These are phyloP conservation scores for Tridacna gigas DNA, from an alignment of 2,888 invertebrate species.

Conservation along the genomic window DNA sequence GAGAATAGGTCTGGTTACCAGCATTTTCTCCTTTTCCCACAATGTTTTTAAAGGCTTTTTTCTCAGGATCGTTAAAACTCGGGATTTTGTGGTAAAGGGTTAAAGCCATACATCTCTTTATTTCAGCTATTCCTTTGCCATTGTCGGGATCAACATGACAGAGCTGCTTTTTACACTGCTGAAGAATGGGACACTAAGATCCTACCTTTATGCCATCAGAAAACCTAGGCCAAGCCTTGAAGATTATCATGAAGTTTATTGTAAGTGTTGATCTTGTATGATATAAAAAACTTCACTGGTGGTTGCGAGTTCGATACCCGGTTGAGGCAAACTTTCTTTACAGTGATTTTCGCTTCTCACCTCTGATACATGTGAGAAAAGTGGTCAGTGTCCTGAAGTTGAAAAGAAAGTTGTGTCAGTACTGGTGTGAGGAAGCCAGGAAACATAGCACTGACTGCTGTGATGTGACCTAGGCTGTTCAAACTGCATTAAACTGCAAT, in stretches of 20 bases:
- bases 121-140: constrained; percentile 86
- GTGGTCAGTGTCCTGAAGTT: too few relatives aligned
- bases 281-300: too few relatives aligned
- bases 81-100: not conserved
- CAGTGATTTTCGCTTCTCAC: too few relatives aligned
- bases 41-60: not conserved
- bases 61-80: not conserved
- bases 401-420: too few relatives aligned
- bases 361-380: too few relatives aligned
- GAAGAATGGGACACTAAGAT: constrained; percentile 92
- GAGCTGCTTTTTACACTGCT: constrained; percentile 94
- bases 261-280: constrained; percentile 84
- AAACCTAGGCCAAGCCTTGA: constrained; percentile 79
- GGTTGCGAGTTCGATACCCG: too few relatives aligned
- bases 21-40: not conserved
- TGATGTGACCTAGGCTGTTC: too few relatives aligned
- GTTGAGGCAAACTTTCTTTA: too few relatives aligned
- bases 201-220: constrained; percentile 94
- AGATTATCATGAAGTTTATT: constrained; percentile 96
- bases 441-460: too few relatives aligned
- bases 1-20: not conserved
- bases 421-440: too few relatives aligned
- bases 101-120: not conserved
- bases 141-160: constrained; percentile 95
- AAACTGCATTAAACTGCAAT: too few relatives aligned